Conservation (phyloP, 2,797 vertebrate species). For the Sparus aurata region DNA sequence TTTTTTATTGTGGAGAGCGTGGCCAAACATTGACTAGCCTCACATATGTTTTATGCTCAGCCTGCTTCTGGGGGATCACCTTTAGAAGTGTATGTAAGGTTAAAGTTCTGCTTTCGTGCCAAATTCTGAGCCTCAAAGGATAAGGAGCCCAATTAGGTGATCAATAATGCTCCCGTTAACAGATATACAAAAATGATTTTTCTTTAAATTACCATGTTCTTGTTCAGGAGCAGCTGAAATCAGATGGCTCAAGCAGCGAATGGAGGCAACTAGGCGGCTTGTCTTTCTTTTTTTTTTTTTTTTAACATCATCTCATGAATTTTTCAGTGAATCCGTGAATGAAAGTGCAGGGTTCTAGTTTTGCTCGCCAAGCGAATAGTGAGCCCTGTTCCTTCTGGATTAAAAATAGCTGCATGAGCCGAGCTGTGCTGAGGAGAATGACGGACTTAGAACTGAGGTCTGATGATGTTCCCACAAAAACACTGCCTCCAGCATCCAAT, state of each 20-base stretch:
- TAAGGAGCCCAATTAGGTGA: slow-evolving; percentile 14
- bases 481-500: slow-evolving; percentile 35
- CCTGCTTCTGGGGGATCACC: background rate
- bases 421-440: slow-evolving; percentile 55
- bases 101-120: background rate
- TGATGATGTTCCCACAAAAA: slow-evolving; percentile 63
- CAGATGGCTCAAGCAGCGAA: slow-evolving; percentile 41
- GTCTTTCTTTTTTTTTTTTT: slow-evolving; percentile 26
- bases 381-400: slow-evolving; percentile 68
- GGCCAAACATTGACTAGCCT: slow-evolving; percentile 16
- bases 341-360: slow-evolving; percentile 76
- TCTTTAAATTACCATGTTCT: too few species aligned
- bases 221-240: slow-evolving; percentile 24
- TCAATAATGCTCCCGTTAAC: background rate
- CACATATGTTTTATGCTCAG: background rate
- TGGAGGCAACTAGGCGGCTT: slow-evolving; percentile 50
- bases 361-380: slow-evolving; percentile 68
- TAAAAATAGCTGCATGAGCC: slow-evolving; percentile 83
- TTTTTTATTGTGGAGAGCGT: slow-evolving; percentile 25
- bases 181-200: background rate
- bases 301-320: slow-evolving; percentile 81
- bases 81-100: slow-evolving; percentile 18
- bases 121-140: background rate
- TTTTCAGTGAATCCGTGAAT: slow-evolving; percentile 83
- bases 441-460: slow-evolving; percentile 57